Conservation (phyloP, 2,113 vertebrate species). For the Gorsachius goisagi region DNA sequence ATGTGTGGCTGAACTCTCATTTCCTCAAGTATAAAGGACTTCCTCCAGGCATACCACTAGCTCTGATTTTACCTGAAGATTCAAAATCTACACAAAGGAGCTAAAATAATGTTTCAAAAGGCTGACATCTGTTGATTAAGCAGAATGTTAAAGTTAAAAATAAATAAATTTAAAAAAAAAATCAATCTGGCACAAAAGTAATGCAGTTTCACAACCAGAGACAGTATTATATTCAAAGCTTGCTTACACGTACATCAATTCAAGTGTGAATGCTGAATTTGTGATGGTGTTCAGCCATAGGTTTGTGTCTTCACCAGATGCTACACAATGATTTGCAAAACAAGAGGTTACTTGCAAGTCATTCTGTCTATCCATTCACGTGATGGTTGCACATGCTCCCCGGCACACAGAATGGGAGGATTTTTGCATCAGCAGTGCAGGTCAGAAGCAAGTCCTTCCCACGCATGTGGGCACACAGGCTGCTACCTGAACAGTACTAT, state of each 20-base stretch:
- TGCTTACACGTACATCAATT: neutral
- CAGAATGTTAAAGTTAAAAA: neutral
- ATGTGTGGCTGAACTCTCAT: neutral
- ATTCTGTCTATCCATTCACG: neutral
- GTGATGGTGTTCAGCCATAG: neutral
- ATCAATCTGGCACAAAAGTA: neutral
- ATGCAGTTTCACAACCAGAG: neutral
- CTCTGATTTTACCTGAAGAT: neutral
- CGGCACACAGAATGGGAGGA: neutral
- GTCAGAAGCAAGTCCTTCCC: neutral
- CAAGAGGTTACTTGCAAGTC: neutral
- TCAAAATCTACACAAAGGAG: neutral
- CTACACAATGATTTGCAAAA: neutral
- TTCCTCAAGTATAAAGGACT: neutral
- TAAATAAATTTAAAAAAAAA: neutral
- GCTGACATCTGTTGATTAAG: neutral
- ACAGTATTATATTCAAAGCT: neutral
- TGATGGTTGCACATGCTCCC: neutral
- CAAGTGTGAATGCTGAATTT: neutral
- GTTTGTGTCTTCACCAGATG: neutral
- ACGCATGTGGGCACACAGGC: fast-evolving
- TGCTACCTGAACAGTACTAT: neutral
- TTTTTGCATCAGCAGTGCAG: neutral
- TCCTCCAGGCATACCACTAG: neutral
- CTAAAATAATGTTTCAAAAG: neutral